Evolutionary conservation across 2,113 vertebrate species (phyloP), one percentile per base, ranked within the genome.

Genomic region (Centrocercus urophasianus): DNA sequence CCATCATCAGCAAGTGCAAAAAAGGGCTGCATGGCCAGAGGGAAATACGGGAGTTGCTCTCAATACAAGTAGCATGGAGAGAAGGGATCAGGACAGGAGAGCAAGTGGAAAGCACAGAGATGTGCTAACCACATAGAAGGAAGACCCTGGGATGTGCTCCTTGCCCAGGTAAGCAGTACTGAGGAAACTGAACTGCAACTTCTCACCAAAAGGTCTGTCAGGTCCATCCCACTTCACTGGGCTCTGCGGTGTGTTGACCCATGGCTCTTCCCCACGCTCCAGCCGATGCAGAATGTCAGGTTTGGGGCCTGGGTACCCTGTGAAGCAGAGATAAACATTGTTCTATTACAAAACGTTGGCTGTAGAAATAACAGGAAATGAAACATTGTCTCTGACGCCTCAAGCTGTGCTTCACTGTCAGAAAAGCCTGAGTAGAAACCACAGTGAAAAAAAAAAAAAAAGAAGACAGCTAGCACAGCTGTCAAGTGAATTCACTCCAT

Each of bases 281-380:
- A 96, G 13, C 8, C 91, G 89, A 36, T 91, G 40, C 4, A 96
- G 24, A 54, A 96, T 5, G 15, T 96, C 91, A 0, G 96, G 96
- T 30, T 95, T 96, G 77, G 94, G 93, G 43, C 94, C 93, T 10
- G 84, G 28, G 40, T 95, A 89, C 70, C 96, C 94, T 95, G 70
- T 10, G 61, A 47, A 45, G 42, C 1, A 42, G 32, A 43, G 32
- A 13, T 59, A 32, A 1, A 1, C 0, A 0, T 9, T 0, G 0
- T 9, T 7, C 2, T 30, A 22, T 6, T 25, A 34, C 15, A 15
- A 43, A 43, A 43, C 3, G 16, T 15, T 17, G 16, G 42, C 15
- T 43, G 16, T 43, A 43, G 42, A 43, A 43, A 43, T 17, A 43
- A 43, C 42, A 43, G 16, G n/a, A 12, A 75, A 54, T n/a, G 42